These are phyloP conservation scores for Tryphoninae sp. DNA, from an alignment of 2,888 invertebrate species.

Conservation along the genomic window DNA sequence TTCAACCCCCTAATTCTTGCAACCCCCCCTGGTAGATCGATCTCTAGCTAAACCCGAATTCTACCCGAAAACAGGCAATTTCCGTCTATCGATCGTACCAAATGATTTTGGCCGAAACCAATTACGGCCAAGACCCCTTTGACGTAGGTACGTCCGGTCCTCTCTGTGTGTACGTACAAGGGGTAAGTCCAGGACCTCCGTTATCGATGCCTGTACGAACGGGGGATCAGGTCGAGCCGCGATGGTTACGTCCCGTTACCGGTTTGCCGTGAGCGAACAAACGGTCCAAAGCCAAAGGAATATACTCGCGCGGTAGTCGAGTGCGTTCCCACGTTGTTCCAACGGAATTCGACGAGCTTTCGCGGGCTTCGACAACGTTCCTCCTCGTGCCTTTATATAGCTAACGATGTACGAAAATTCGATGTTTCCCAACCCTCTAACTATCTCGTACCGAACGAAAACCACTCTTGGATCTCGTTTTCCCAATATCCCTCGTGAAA, in stretches of 20 bases:
- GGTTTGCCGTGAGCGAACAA: slow-evolving; percentile 27
- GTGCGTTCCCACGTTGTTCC: slow-evolving; percentile 43
- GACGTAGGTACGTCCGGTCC: slow-evolving; percentile 45
- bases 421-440: background rate
- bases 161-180: slow-evolving; percentile 41
- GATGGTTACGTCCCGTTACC: background rate
- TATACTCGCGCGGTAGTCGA: slow-evolving; percentile 30
- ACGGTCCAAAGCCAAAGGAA: slow-evolving; percentile 60
- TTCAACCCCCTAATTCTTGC: background rate
- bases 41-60: slow-evolving; percentile 40
- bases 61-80: slow-evolving; percentile 58
- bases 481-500: too few relatives aligned
- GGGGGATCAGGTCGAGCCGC: slow-evolving; percentile 4
- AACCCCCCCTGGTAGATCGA: background rate
- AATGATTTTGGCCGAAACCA: slow-evolving; percentile 64
- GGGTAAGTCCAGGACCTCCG: too few relatives aligned
- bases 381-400: background rate
- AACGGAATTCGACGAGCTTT: slow-evolving; percentile 53
- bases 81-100: slow-evolving; percentile 60
- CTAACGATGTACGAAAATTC: background rate
- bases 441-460: too few relatives aligned
- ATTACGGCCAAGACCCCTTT: slow-evolving; percentile 63
- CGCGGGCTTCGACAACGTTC: slow-evolving; percentile 19
- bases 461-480: too few relatives aligned
- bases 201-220: background rate